phyloP scores from a whole-genome alignment of 2,113 vertebrate species.

The Phalacrocorax carbo region DNA sequence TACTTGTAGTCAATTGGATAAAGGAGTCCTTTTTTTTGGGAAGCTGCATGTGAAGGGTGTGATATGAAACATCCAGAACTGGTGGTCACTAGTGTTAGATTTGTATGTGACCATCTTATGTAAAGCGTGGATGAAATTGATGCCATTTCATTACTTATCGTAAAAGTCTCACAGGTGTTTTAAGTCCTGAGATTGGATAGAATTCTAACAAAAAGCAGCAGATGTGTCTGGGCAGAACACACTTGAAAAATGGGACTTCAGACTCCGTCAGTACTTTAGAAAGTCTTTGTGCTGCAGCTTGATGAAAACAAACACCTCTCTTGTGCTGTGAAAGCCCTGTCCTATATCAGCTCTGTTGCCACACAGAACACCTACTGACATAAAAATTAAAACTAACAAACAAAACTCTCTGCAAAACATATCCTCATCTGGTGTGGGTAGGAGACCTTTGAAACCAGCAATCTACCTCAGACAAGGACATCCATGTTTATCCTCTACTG shows the following conservation, averaged over 20 bases:
- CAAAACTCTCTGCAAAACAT: background rate
- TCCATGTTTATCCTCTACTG: background rate
- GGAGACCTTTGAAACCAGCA: background rate
- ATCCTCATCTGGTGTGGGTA: background rate
- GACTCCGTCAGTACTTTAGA: background rate
- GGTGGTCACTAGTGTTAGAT: no score
- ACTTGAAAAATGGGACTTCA: background rate
- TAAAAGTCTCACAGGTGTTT: background rate
- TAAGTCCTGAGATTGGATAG: background rate
- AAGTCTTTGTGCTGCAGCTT: background rate
- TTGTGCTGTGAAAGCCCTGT: rapidly evolving
- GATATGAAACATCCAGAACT: rapidly evolving
- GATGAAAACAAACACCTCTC: background rate
- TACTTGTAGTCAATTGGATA: rapidly evolving
- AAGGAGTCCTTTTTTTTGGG: background rate
- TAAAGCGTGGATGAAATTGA: background rate
- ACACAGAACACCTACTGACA: background rate
- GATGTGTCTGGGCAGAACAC: background rate
- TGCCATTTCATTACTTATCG: background rate
- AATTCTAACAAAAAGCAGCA: background rate
- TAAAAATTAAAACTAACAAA: background rate
- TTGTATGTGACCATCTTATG: no score
- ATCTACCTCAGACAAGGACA: background rate
- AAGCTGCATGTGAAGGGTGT: background rate
- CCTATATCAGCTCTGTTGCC: background rate